Base-by-base conservation (phyloP, 2,888 invertebrate species). In the Ephialtes manifestator region DNA sequence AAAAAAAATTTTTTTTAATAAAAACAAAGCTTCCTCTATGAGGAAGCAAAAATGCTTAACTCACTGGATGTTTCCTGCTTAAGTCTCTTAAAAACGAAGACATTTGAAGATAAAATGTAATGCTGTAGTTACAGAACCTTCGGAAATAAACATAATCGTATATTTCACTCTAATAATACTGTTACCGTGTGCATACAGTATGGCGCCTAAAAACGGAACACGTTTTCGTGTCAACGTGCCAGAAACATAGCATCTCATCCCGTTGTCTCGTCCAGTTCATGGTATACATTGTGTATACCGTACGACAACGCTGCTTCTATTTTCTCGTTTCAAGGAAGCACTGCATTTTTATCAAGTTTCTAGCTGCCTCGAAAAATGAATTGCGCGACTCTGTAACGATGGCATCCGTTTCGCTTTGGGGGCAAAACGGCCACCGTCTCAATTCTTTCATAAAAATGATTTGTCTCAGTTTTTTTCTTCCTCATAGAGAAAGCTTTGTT, bases 221-320 rank as follows among this genome's bases (percentile, higher is more conserved):
- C 35, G 63, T 63, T 63, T 63, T 35, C 63, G 39, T 13, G 63
- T 63, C 39, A 39, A 39, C 39, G 63, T 39, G 63, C 63, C 35
- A 15, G 63, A 39, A 39, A 18, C 35, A 31, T 31, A 0, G 18
- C n/a, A 13, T 18, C 8, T n/a, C 60, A 31, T 31, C 15, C 31
- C n/a, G 4, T 13, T 13, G 60, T 15, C 7, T 5, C 63, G 10
- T 39, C 10, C 63, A 63, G 63, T 15, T 39, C 35, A 11, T 0
- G 11, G n/a, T 5, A 31, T 11, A 18, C 4, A n/a, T 60, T 28
- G 65, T 28, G 46, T 3, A 18, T 28, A 48, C 5, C 24, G 28
- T 8, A 48, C 28, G 13, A n/a, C 68, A 48, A 48, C 15, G 24
- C 24, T 2, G 10, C 48, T 28, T 48, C 68, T 24, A 28, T 68